Conservation (phyloP, 1,140 invertebrate genomes). For the Hormaphis cornu region DNA sequence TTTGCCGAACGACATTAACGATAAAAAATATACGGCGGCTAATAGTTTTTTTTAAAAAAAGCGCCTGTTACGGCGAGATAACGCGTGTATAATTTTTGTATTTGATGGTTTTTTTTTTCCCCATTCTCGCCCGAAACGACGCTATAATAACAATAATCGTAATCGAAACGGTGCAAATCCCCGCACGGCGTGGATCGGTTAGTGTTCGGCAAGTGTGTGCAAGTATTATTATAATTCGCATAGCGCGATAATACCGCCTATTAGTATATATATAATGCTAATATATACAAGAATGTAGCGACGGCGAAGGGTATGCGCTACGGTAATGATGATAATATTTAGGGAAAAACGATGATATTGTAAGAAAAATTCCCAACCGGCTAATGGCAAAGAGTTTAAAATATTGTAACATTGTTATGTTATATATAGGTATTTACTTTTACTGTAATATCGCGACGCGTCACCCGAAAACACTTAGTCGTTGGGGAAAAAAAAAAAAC, state of each 20-base stretch:
- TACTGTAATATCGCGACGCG: background rate
- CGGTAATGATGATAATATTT: background rate
- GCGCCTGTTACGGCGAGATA: conserved; percentile 16
- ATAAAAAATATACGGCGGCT: background rate
- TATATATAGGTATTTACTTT: background rate
- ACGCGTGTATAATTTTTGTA: conserved; percentile 7
- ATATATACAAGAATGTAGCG: conserved; percentile 11
- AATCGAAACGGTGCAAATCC: conserved; percentile 16
- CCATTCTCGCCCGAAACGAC: background rate
- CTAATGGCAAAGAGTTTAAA: background rate
- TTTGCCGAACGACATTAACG: conserved; percentile 1
- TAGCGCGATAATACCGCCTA: background rate
- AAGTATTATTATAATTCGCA: background rate
- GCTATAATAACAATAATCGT: conserved; percentile 21
- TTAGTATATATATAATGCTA: background rate
- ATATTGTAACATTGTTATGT: background rate
- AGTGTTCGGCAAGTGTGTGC: background rate
- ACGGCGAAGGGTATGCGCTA: background rate
- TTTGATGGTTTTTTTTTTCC: background rate
- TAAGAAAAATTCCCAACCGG: background rate
- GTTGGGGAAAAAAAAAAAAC: background rate
- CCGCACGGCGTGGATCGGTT: background rate
- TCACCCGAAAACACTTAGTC: background rate
- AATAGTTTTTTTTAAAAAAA: conserved; percentile 22
- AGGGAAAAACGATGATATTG: background rate